These are phyloP conservation scores for Halictus ligatus DNA, from an alignment of 2,888 invertebrate species.

Conservation along the genomic window DNA sequence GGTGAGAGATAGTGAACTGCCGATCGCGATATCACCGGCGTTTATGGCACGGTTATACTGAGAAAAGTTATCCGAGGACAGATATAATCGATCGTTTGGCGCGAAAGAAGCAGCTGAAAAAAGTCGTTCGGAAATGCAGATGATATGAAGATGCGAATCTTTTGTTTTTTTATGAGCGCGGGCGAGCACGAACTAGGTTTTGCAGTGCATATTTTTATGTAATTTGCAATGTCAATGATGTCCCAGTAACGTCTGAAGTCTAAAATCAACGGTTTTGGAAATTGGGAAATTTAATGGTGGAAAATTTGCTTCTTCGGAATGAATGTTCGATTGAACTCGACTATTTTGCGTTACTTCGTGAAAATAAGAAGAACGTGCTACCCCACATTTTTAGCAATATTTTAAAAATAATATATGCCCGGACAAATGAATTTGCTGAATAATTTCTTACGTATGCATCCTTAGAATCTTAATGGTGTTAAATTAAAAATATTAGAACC, in stretches of 20 bases:
- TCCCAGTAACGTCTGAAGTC: neutral
- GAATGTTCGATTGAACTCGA: too few relatives aligned
- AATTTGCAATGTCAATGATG: neutral
- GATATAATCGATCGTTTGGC: neutral
- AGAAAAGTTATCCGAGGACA: neutral
- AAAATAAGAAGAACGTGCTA: too few relatives aligned
- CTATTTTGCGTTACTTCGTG: too few relatives aligned
- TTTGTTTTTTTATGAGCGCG: neutral
- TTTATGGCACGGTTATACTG: neutral
- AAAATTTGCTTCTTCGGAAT: neutral
- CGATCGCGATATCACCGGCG: neutral
- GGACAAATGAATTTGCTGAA: too few relatives aligned
- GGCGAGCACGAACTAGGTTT: neutral
- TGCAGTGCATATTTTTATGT: neutral
- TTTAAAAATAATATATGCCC: too few relatives aligned
- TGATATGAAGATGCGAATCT: neutral
- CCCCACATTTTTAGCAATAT: too few relatives aligned
- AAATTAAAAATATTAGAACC: too few relatives aligned
- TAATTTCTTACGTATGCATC: too few relatives aligned
- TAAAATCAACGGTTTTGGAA: neutral
- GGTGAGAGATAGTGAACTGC: neutral
- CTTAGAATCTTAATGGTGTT: too few relatives aligned
- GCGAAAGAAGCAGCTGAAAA: neutral
- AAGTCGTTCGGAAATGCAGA: neutral
- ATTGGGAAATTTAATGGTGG: neutral